Conservation (phyloP, 2,113 vertebrate genomes). For the Odocoileus virginianus region DNA sequence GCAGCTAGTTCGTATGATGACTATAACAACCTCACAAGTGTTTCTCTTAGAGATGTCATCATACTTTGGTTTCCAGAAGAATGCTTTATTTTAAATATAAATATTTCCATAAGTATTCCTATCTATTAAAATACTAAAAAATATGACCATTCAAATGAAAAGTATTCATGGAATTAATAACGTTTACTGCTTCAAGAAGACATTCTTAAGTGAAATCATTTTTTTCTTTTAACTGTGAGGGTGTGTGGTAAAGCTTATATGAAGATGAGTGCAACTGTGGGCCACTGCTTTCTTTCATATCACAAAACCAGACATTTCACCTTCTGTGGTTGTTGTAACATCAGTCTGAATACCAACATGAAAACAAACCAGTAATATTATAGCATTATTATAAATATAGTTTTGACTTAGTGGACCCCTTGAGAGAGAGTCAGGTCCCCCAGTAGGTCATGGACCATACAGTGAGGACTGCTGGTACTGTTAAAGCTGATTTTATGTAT, state of each 20-base stretch:
- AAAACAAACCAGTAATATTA: neutral
- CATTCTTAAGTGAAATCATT: neutral
- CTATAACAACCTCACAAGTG: neutral
- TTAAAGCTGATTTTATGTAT: neutral
- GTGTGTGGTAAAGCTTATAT: neutral
- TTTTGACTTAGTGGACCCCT: neutral
- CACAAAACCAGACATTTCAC: neutral
- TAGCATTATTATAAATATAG: neutral
- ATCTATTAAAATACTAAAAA: neutral
- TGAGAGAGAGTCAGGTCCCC: neutral
- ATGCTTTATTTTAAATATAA: neutral
- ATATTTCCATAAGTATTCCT: neutral
- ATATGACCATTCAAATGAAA: neutral
- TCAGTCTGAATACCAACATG: neutral
- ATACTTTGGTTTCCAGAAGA: neutral
- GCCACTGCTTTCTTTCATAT: neutral
- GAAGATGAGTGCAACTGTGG: too few species aligned
- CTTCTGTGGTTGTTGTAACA: neutral
- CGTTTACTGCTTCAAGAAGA: neutral
- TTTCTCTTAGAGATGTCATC: neutral
- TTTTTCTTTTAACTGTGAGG: neutral
- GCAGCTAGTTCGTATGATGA: neutral
- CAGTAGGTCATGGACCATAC: neutral
- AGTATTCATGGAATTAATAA: neutral
- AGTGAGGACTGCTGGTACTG: neutral